These are phyloP conservation scores for Lucifuga dentata DNA, from an alignment of 2,113 vertebrate species.

Conservation along the genomic window DNA sequence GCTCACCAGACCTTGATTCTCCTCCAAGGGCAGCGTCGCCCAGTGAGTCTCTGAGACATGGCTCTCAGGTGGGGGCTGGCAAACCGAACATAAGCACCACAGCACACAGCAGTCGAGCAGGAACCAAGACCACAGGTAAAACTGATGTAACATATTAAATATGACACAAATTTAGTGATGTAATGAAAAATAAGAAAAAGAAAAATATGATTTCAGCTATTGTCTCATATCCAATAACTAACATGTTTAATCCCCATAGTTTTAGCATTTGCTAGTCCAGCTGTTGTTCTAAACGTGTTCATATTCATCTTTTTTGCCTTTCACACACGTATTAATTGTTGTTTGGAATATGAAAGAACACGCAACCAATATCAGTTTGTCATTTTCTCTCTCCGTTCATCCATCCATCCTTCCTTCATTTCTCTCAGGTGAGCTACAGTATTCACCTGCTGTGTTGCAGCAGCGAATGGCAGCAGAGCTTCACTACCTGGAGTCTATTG, in stretches of 20 bases:
- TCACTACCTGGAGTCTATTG: constrained; percentile 90
- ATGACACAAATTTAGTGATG: too few relatives aligned
- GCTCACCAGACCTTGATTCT: constrained; percentile 65
- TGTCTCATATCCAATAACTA: too few relatives aligned
- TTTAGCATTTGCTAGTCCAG: background rate
- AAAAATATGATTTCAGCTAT: too few relatives aligned
- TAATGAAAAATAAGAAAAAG: too few relatives aligned
- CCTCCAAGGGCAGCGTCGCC: constrained; percentile 71
- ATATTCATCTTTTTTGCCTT: too few relatives aligned
- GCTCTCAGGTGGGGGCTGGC: constrained; percentile 64
- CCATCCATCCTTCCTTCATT: background rate
- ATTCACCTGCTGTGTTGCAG: constrained; percentile 90
- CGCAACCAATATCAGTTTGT: background rate
- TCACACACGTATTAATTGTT: too few relatives aligned
- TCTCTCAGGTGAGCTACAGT: constrained; percentile 84
- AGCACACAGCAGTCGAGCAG: constrained; percentile 18
- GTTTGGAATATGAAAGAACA: too few relatives aligned
- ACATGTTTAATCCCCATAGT: too few relatives aligned
- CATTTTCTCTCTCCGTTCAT: constrained; percentile 6
- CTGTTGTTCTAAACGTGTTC: too few relatives aligned
- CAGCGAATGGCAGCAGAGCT: constrained; percentile 92
- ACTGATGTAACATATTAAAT: background rate
- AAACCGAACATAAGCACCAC: constrained; percentile 16
- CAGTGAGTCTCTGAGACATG: constrained; percentile 62
- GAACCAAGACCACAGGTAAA: constrained; percentile 52